Conservation (phyloP, 1,140 invertebrate species). For the Plectrocnemia conspersa region DNA sequence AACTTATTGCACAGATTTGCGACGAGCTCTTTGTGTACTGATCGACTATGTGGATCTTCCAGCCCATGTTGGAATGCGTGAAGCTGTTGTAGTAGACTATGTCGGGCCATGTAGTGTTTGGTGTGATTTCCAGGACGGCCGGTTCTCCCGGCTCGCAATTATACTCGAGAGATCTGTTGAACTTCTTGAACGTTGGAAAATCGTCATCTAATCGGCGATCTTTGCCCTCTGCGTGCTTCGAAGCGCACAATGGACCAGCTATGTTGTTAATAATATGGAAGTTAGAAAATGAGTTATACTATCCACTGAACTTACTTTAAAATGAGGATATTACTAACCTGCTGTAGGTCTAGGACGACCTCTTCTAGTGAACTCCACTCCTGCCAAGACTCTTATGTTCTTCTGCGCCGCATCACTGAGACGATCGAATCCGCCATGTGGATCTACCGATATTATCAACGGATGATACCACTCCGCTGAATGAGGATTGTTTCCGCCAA, state of each 20-base stretch:
- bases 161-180: constrained; percentile 68
- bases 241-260: constrained; percentile 75
- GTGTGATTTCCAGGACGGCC: constrained; percentile 73
- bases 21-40: constrained; percentile 48
- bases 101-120: constrained; percentile 88
- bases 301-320: no score
- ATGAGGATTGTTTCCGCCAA: constrained; percentile 86
- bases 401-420: constrained; percentile 67
- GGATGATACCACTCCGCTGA: constrained; percentile 86
- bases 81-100: constrained; percentile 92
- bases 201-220: constrained; percentile 76
- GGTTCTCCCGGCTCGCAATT: constrained; percentile 66
- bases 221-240: constrained; percentile 56
- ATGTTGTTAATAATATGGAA: constrained; percentile 25
- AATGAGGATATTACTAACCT: constrained; percentile 48
- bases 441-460: constrained; percentile 84
- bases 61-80: constrained; percentile 86
- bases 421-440: constrained; percentile 74
- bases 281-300: no score
- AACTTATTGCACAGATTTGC: background rate
- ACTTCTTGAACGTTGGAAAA: constrained; percentile 75
- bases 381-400: constrained; percentile 74
- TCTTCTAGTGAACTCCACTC: constrained; percentile 76
- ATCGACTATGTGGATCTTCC: constrained; percentile 83
- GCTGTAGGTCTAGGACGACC: constrained; percentile 72